These are phyloP conservation scores for Blastobasis adustella DNA, from an alignment of 2,888 invertebrate genomes.

Conservation along the genomic window DNA sequence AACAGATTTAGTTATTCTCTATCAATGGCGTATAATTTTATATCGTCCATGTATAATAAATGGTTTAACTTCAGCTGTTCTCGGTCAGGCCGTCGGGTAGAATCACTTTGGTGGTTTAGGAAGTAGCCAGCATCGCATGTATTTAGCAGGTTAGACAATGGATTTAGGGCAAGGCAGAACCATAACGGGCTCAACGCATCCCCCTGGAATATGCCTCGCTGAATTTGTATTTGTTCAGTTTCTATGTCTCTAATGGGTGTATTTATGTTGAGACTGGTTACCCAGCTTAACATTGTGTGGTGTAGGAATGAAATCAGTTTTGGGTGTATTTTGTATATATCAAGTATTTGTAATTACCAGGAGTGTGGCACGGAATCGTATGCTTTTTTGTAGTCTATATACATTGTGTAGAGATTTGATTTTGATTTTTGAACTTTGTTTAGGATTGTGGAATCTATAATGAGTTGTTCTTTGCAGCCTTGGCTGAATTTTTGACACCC, in stretches of 20 bases:
- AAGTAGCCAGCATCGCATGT: neutral
- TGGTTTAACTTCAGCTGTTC: neutral
- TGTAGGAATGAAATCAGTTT: constrained; percentile 4
- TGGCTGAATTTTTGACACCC: constrained; percentile 1
- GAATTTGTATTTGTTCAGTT: constrained; percentile 10
- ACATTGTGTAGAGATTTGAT: constrained; percentile 13
- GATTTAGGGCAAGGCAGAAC: constrained; percentile 7
- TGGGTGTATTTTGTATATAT: constrained; percentile 16
- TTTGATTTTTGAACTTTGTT: constrained; percentile 8
- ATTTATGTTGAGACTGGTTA: constrained; percentile 7
- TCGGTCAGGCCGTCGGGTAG: neutral
- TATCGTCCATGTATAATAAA: neutral
- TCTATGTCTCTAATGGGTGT: neutral
- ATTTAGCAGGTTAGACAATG: neutral
- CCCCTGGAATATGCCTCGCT: constrained; percentile 17
- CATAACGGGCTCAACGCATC: constrained; percentile 13
- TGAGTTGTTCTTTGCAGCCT: constrained; percentile 3
- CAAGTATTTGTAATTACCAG: constrained; percentile 15
- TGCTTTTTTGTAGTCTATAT: constrained; percentile 20
- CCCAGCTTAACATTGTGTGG: constrained; percentile 11
- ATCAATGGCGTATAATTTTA: neutral
- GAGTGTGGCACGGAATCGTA: constrained; percentile 19
- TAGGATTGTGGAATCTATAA: constrained; percentile 8
- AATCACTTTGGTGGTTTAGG: neutral
- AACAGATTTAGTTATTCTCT: neutral